phyloP scores from a whole-genome alignment of 1,140 invertebrate genomes.

The Drosophila hydei region DNA sequence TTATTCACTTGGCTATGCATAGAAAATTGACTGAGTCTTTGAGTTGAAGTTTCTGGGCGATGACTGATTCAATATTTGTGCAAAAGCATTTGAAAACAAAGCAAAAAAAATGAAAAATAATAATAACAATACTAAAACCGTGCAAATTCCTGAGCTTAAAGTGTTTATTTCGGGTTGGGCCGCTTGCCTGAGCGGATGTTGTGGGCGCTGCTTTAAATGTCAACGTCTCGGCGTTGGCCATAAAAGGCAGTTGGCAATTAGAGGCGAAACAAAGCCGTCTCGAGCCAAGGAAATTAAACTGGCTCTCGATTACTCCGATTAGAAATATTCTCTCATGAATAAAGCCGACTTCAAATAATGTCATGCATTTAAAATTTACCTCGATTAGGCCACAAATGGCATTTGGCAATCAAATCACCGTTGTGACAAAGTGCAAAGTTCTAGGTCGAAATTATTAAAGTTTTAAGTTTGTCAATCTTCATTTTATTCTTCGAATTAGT shows the following conservation, averaged over 20 bases:
- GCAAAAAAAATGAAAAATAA: too few relatives aligned
- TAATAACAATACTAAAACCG: conserved; percentile 14
- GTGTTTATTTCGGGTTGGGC: conserved; percentile 55
- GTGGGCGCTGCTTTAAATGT: conserved; percentile 72
- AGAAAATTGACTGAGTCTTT: conserved; percentile 10
- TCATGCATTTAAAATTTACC: neutral
- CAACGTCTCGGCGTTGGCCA: conserved; percentile 53
- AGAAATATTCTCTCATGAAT: conserved; percentile 24
- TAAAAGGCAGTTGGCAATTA: conserved; percentile 71
- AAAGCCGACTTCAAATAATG: neutral
- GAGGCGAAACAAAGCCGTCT: conserved; percentile 26
- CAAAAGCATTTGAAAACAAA: conserved; percentile 42
- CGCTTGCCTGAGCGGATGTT: conserved; percentile 54
- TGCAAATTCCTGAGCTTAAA: conserved; percentile 27
- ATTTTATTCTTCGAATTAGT: neutral
- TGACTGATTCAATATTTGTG: conserved; percentile 43
- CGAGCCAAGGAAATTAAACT: conserved; percentile 27
- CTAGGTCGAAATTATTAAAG: conserved; percentile 30
- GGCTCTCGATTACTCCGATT: conserved; percentile 26
- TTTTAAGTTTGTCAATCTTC: neutral
- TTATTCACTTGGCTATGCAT: conserved; percentile 43
- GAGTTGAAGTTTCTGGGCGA: conserved; percentile 14
- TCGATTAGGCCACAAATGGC: conserved; percentile 19
- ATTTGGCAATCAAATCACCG: neutral
- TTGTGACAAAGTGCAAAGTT: conserved; percentile 45